Base-by-base conservation (phyloP, 2,888 invertebrate species). In the Zelleria hepariella region DNA sequence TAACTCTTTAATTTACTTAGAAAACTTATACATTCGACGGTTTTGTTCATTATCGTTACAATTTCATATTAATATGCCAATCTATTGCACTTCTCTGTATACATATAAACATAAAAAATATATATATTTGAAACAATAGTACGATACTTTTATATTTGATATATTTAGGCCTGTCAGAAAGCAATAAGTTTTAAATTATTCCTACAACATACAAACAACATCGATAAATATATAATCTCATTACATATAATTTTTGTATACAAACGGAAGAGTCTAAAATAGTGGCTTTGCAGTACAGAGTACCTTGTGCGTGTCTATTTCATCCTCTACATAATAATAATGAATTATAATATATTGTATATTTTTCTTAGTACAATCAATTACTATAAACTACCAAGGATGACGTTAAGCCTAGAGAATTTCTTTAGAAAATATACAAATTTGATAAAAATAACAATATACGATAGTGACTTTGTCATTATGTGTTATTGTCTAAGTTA, bases 271-370 rank as follows among this genome's bases (percentile, higher is more conserved):
- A 59, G 55, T 71, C 66, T 72, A 68, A 67, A 68, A 68, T 66
- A 71, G 67, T 69, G 66, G 69, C 63, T 69, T 69, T 63, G 65
- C 62, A 66, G 67, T 76, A 75, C 69, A 74, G 68, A 73, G 66
- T 73, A 71, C 68, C 70, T 82, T 83, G 84, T 83, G 83, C 84
- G 84, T 81, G 70, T 83, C 76, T 80, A 81, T 82, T 77, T 78
- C 72, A 15, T 66, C 73, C 64, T 59, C 82, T 82, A 83, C 80
- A 32, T 26, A 23, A 49, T 47, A 55, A n/a, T 24, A 25, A 24
- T 24, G 52, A 52, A 25, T 20, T 52, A 52, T 24, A 52, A 24
- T 53, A 24, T 53, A 53, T 24, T 24, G 32, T 42, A 47, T 48
- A 57, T 57, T 42, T 18, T 8, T 56, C 8, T 57, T 47, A 20